These are phyloP conservation scores for Trichonephila inaurata DNA, from an alignment of 1,140 invertebrate species.

Conservation along the genomic window DNA sequence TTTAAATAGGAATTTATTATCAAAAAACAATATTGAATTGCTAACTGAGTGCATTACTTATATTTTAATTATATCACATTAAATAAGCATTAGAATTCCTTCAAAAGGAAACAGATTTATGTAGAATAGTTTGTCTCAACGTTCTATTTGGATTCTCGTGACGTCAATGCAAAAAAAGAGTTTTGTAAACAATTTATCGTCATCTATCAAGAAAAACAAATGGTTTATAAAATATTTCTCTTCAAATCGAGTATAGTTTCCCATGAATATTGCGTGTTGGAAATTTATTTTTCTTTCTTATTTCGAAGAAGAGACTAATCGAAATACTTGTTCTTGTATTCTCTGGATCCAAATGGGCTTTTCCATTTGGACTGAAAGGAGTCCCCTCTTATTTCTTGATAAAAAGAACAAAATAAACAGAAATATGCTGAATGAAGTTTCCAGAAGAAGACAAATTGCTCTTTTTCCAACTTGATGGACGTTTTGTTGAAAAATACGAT, in stretches of 20 bases:
- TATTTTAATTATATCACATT: no score
- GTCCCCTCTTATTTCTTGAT: neutral
- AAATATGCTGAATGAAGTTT: neutral
- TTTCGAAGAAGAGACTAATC: neutral
- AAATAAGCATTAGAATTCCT: no score
- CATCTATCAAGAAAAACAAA: neutral
- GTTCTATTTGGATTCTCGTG: no score
- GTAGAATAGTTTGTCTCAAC: no score
- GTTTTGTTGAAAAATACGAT: neutral
- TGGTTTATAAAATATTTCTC: neutral
- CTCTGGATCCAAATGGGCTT: neutral
- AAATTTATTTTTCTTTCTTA: neutral
- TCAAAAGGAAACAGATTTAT: no score
- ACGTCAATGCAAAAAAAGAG: no score
- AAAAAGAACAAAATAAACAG: no score
- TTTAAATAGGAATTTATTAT: no score
- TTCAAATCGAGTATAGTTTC: neutral
- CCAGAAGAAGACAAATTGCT: neutral
- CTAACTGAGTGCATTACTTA: no score
- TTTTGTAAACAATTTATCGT: neutral
- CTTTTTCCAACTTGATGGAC: neutral
- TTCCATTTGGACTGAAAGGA: no score
- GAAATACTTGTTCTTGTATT: neutral
- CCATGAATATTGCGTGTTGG: neutral
- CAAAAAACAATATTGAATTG: no score